Evolutionary conservation across 2,113 vertebrate genomes (phyloP), one percentile per base, ranked within the genome.

Genomic region (Empidonax traillii): DNA sequence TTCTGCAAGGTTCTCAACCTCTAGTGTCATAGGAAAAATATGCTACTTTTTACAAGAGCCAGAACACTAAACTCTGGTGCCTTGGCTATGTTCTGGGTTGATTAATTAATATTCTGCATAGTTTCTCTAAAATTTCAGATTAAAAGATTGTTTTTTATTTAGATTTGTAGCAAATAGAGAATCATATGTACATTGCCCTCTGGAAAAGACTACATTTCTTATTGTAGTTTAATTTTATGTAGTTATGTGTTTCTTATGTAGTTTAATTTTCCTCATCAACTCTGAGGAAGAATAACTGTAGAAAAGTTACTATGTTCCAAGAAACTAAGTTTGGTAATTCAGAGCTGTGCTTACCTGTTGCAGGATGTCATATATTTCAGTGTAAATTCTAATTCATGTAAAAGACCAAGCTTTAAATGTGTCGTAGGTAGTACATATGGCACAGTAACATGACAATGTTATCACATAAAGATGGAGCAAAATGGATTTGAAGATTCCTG

Each of bases 61-160:
- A 28, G 22, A 31, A 58, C 71, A 52, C 81, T 73, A 71, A 94
- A 79, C 30, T 93, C 35, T 91, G 14, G 4, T 58, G 41, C 81
- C 35, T 55, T 87, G 87, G 62, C 39, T 73, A 7, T 47, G 18
- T 72, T 95, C 47, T 85, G 77, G 24, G 35, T 76, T 86, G 17
- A 51, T 81, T 91, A 93, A 93, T 87, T 94, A 83, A 66, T 89
- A 83, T 67, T 90, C 46, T 85, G 15, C 24, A 35, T 39, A 59
- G 14, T 88, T 73, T 35, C 35, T 51, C 37, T 81, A 71, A 88
- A 81, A 81, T 76, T 93, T 87, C 14, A 69, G 41, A 84, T 73
- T 8, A 59, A 84, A 82, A 89, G 35, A 66, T 33, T 67, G 23
- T n/a, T 25, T 35, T 83, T 81, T 85, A 76, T 89, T 91, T 93